These are phyloP conservation scores for Emmelina monodactyla DNA, from an alignment of 2,888 invertebrate species.

Conservation along the genomic window DNA sequence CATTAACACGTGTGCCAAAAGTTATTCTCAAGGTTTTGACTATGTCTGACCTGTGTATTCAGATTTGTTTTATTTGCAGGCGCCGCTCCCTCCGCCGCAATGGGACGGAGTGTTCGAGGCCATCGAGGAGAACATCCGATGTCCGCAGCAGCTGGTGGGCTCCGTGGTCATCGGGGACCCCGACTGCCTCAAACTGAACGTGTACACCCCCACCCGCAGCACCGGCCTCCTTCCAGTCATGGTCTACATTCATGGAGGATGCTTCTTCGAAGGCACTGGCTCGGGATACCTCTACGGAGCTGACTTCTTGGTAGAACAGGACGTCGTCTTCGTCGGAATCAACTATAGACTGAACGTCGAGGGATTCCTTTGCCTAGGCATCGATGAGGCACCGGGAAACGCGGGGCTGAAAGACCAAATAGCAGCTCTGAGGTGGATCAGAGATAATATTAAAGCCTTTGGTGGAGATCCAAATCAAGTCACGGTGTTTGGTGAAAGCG, in stretches of 20 bases:
- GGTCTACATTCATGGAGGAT: slow-evolving; percentile 51
- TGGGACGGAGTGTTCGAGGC: slow-evolving; percentile 43
- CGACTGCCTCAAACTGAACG: slow-evolving; percentile 38
- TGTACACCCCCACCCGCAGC: slow-evolving; percentile 31
- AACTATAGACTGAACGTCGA: slow-evolving; percentile 48
- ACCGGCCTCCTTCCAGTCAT: slow-evolving; percentile 35
- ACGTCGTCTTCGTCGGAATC: slow-evolving; percentile 37
- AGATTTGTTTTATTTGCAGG: slow-evolving; percentile 25
- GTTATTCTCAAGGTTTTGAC: no score
- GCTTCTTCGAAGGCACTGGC: slow-evolving; percentile 36
- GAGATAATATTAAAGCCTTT: slow-evolving; percentile 33
- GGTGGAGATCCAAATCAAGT: slow-evolving; percentile 43
- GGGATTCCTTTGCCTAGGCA: slow-evolving; percentile 39
- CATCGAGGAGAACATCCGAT: slow-evolving; percentile 32
- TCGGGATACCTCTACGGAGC: slow-evolving; percentile 34
- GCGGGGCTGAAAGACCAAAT: slow-evolving; percentile 46
- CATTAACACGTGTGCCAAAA: no score
- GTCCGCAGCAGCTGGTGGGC: slow-evolving; percentile 27
- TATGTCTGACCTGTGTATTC: no score
- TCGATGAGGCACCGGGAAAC: slow-evolving; percentile 45
- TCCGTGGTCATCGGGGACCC: slow-evolving; percentile 24
- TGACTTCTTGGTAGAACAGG: slow-evolving; percentile 33
- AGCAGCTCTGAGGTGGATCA: slow-evolving; percentile 40
- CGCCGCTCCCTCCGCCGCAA: slow-evolving; percentile 34
- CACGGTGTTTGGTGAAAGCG: slow-evolving; percentile 48